Conservation (phyloP, 2,797 vertebrate genomes). For the Pelochelys cantorii region DNA sequence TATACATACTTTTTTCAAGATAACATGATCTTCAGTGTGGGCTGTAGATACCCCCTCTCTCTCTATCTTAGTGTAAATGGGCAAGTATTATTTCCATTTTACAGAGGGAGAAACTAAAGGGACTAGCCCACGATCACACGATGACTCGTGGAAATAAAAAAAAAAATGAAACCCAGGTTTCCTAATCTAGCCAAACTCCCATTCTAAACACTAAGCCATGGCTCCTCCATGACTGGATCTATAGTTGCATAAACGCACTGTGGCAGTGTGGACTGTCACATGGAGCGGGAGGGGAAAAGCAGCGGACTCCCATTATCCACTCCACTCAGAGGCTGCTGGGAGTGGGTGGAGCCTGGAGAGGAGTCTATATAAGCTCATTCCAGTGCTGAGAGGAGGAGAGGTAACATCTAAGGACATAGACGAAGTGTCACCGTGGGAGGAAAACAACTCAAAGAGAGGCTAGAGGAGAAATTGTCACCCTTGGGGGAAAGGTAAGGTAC, state of each 20-base stretch:
- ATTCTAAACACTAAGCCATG: constrained; percentile 40
- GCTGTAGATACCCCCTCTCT: neutral
- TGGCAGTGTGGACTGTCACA: neutral
- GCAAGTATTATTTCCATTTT: neutral
- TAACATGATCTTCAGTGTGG: neutral
- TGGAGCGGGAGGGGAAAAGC: neutral
- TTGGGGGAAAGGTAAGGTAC: neutral
- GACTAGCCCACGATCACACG: neutral
- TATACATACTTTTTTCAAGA: neutral
- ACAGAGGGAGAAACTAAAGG: neutral
- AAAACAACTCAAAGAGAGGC: neutral
- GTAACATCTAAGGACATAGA: neutral
- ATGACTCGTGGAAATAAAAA: neutral
- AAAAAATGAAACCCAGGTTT: neutral
- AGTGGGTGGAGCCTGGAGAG: neutral
- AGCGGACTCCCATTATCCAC: neutral
- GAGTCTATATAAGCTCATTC: neutral
- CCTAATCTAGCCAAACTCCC: neutral
- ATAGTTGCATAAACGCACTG: constrained; percentile 73
- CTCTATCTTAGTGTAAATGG: neutral
- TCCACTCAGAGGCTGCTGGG: neutral
- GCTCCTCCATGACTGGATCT: constrained; percentile 53
- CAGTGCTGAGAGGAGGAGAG: neutral
- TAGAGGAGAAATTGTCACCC: neutral
- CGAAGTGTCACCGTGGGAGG: too few species aligned